Evolutionary conservation across 1,140 invertebrate species (phyloP), one percentile per base, ranked within the genome.

Genomic region (Amyelois transitella): DNA sequence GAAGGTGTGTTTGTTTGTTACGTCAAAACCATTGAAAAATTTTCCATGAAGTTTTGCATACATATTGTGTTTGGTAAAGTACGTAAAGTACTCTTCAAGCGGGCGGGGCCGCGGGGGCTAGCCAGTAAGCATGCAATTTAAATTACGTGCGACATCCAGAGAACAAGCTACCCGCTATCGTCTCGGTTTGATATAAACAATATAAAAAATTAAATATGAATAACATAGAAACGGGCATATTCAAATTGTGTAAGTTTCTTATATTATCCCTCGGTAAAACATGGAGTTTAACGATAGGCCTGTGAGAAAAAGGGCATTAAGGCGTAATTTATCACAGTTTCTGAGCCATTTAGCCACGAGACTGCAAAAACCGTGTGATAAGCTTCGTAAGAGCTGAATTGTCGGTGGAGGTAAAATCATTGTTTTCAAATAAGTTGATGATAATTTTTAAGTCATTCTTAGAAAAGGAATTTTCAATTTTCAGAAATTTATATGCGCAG

Each of bases 311-410:
- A 83, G 76, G 68, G 69, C 75, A 78, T 84, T 84, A 79, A 62
- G 65, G 53, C 60, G 69, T 72, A 77, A 84, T 84, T 78, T 81
- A 84, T 84, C 81, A 81, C 77, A 75, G 71, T 81, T 84, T 84
- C 77, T 66, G 64, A 62, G 64, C 76, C 81, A 84, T 84, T 84
- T 73, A 84, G 79, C 75, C 70, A 64, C 69, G 64, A 78, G 70
- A 77, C 75, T 75, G 75, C 72, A 75, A 78, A 79, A 81, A 77
- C 70, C 77, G 52, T 65, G 77, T 84, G 77, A 77, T 81, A 81
- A 75, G 69, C 72, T 64, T 53, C 68, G 66, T 70, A 69, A 75
- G 70, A 73, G 71, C 66, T 55, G 71, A 70, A 81, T 80, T 79
- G 81, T 78, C 64, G 69, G 73, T 59, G 70, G 75, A 79, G 61